Base-by-base conservation (phyloP, 2,113 vertebrate genomes). In the Physeter macrocephalus region DNA sequence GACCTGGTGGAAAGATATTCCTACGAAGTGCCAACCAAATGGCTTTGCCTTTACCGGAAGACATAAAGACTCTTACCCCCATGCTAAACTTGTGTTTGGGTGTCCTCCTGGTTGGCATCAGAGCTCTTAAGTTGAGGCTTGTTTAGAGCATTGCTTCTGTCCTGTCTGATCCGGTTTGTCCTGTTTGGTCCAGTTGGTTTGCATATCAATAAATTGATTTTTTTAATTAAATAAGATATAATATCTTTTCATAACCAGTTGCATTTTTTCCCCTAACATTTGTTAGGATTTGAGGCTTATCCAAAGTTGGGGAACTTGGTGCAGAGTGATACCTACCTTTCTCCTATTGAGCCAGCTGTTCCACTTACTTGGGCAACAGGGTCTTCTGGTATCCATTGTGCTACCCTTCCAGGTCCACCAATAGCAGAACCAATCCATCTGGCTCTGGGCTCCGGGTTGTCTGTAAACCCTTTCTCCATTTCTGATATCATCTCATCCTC, bases 41-140 rank as follows among this genome's bases (percentile, higher is more conserved):
- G 99, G 99, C 98, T 99, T 59, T 99, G 99, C 97, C 98, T 99
- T 94, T 98, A 97, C 29, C 98, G 83, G 96, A 97, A 59, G 29
- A 11, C 54, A 62, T 83, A 86, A 97, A 96, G 52, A 81, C 88
- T 54, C 31, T 54, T 14, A 10, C 12, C 34, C 2, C 8, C 2
- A 0, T 15, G 52, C 71, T 72, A 4, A 72, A 14, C 49, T 54
- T 49, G 49, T 29, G n/a, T 74, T 39, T 39, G 59, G 23, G 49
- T 41, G 14, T 41, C 81, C 46, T 90, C 14, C 49, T 67, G 41
- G 49, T 83, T 87, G 49, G 5, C 49, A 25, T 41, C 43, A 21
- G 80, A 82, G 25, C 43, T 75, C 27, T 96, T 23, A 66, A 36
- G 10, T 54, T 31, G 20, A 31, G 88, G 49, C 82, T 90, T 59